phyloP scores from a whole-genome alignment of 1,140 invertebrate species.

The Drosophila ironensis region DNA sequence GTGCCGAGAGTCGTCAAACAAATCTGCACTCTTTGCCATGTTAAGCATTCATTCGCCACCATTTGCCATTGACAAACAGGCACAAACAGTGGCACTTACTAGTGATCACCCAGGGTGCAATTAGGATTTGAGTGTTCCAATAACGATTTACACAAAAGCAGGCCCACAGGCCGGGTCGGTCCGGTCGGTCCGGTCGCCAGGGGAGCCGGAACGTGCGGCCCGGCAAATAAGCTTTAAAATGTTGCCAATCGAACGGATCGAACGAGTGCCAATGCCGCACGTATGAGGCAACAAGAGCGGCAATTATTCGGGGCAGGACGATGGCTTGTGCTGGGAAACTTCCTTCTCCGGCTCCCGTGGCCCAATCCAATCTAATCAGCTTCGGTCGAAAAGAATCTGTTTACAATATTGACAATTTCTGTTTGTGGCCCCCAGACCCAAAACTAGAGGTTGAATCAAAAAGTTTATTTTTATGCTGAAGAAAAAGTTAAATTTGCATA shows the following conservation, averaged over 20 bases:
- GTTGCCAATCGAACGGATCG: constrained; percentile 55
- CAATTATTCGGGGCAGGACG: constrained; percentile 24
- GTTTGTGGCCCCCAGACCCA: constrained; percentile 13
- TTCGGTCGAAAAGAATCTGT: constrained; percentile 67
- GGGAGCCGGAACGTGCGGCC: constrained; percentile 27
- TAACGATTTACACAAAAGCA: constrained; percentile 68
- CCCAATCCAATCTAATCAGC: constrained; percentile 68
- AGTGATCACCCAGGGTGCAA: constrained; percentile 66
- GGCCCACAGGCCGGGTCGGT: constrained; percentile 10
- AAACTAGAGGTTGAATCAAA: constrained; percentile 34
- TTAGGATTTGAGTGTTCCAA: constrained; percentile 72
- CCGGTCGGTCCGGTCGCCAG: constrained; percentile 4
- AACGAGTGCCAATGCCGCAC: constrained; percentile 52
- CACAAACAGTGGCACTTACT: constrained; percentile 38
- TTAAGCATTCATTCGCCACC: constrained; percentile 19
- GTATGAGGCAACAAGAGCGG: constrained; percentile 33
- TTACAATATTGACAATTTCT: constrained; percentile 75
- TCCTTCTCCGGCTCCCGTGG: constrained; percentile 3
- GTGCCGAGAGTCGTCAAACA: constrained; percentile 35
- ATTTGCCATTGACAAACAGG: constrained; percentile 51
- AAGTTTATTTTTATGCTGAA: constrained; percentile 69
- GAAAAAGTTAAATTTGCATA: constrained; percentile 72
- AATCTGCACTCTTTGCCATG: constrained; percentile 39
- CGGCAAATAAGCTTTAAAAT: constrained; percentile 68
- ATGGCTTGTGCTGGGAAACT: constrained; percentile 15